phyloP scores from a whole-genome alignment of 1,140 invertebrate species.

The Drosophila lowei region DNA sequence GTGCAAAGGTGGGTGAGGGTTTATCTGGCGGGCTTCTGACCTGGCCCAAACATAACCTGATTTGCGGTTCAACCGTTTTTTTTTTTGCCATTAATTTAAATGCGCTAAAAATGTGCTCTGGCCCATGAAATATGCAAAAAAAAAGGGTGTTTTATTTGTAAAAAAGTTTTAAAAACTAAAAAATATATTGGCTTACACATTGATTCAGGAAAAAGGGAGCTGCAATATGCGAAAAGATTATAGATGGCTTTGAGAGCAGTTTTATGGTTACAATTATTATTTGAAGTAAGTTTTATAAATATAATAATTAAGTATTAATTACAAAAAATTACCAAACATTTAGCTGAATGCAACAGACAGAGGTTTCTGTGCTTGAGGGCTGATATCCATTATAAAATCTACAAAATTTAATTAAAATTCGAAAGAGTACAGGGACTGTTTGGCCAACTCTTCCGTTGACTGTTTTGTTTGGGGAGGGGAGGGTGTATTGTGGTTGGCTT shows the following conservation, averaged over 20 bases:
- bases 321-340: too few species aligned
- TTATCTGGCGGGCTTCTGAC: background rate
- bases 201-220: too few species aligned
- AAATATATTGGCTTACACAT: background rate
- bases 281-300: too few species aligned
- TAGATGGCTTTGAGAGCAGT: too few species aligned
- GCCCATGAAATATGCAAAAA: conserved; percentile 64
- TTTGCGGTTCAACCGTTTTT: conserved; percentile 65
- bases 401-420: conserved; percentile 16
- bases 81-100: conserved; percentile 72
- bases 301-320: too few species aligned
- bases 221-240: background rate
- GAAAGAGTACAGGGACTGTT: conserved; percentile 3
- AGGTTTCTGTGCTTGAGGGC: too few species aligned
- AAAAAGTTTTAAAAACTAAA: conserved; percentile 19
- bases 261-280: too few species aligned
- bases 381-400: too few species aligned
- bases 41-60: conserved; percentile 34
- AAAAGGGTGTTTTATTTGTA: conserved; percentile 45
- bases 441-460: conserved; percentile 5
- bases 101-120: conserved; percentile 56
- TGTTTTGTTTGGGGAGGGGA: conserved; percentile 62
- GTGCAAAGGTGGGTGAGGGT: background rate
- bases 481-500: conserved; percentile 67
- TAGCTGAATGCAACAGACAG: too few species aligned